Conservation (phyloP, 2,888 invertebrate genomes). For the Schizaphis graminum region DNA sequence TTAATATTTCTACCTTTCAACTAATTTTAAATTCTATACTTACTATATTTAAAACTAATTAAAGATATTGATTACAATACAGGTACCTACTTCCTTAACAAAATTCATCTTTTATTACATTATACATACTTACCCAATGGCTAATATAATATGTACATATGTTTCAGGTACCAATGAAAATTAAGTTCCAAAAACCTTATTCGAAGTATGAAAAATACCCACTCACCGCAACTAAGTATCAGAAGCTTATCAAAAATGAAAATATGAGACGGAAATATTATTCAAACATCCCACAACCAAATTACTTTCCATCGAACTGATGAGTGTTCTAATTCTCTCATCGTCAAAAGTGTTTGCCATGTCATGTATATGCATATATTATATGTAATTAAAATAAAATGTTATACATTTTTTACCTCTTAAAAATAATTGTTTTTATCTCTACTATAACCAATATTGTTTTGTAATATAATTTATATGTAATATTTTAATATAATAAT, state of each 20-base stretch:
- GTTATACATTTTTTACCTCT: conserved; percentile 59
- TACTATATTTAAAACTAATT: neutral
- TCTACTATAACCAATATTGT: conserved; percentile 26
- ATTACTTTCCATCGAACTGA: neutral
- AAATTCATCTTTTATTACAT: neutral
- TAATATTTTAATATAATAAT: conserved; percentile 37
- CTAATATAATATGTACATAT: neutral
- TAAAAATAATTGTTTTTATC: conserved; percentile 39
- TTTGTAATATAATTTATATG: conserved; percentile 56
- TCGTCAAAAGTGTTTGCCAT: conserved; percentile 36
- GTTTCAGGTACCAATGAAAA: conserved; percentile 62
- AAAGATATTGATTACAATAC: neutral
- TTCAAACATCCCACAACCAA: conserved; percentile 35
- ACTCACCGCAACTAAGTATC: conserved; percentile 34
- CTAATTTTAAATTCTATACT: neutral
- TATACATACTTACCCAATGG: neutral
- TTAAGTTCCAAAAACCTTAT: conserved; percentile 60
- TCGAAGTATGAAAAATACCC: conserved; percentile 56
- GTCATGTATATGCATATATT: conserved; percentile 39
- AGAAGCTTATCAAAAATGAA: conserved; percentile 56
- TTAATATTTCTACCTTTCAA: neutral
- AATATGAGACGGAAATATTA: conserved; percentile 55
- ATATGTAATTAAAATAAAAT: conserved; percentile 37
- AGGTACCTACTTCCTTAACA: neutral
- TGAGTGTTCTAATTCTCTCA: neutral